Conservation (phyloP, 1,140 invertebrate species). For the Drosophila ohnishii region DNA sequence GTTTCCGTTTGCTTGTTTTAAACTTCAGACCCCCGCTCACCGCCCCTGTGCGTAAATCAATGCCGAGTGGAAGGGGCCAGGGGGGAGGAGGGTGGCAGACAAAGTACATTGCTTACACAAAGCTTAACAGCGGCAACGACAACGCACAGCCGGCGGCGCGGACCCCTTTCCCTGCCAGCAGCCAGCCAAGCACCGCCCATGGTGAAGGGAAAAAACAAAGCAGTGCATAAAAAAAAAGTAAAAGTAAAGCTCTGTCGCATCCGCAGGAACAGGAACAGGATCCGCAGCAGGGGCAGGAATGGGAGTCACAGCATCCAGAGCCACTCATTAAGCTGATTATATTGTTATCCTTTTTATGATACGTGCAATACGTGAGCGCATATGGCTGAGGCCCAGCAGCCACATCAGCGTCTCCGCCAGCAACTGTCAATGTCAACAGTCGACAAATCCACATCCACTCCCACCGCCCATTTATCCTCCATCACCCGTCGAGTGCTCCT, state of each 20-base stretch:
- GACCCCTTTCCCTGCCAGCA: slow-evolving; percentile 20
- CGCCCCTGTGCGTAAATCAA: slow-evolving; percentile 68
- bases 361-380: slow-evolving; percentile 81
- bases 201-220: slow-evolving; percentile 64
- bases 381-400: slow-evolving; percentile 59
- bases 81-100: slow-evolving; percentile 45
- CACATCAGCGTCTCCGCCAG: slow-evolving; percentile 31
- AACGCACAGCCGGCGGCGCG: slow-evolving; percentile 67
- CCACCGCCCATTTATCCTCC: not conserved
- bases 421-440: slow-evolving; percentile 48
- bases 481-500: slow-evolving; percentile 10
- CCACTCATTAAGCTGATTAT: slow-evolving; percentile 82
- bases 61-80: slow-evolving; percentile 41
- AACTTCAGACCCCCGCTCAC: slow-evolving; percentile 46
- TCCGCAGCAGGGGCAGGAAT: slow-evolving; percentile 6
- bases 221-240: slow-evolving; percentile 77
- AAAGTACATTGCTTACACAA: slow-evolving; percentile 80
- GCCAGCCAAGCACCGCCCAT: slow-evolving; percentile 6
- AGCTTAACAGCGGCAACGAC: slow-evolving; percentile 73
- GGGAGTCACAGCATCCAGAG: slow-evolving; percentile 47
- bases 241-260: slow-evolving; percentile 77
- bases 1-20: slow-evolving; percentile 80
- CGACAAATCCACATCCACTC: slow-evolving; percentile 4
- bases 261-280: slow-evolving; percentile 36
- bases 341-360: slow-evolving; percentile 83